Base-by-base conservation (phyloP, 2,113 vertebrate genomes). In the Madoqua kirkii region DNA sequence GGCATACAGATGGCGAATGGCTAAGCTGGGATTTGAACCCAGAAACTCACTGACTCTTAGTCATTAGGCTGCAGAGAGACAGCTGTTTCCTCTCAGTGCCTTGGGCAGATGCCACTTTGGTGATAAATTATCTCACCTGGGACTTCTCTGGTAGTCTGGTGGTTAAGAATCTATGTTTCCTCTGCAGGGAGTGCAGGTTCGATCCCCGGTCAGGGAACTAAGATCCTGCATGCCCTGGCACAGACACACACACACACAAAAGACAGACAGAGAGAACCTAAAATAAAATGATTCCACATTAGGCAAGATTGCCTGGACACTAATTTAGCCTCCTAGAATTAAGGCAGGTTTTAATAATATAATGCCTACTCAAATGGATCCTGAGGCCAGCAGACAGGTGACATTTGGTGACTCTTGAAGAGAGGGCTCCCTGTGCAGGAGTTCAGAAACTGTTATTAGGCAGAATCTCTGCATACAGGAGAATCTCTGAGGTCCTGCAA, bases 391-490 rank as follows among this genome's bases (percentile, higher is more conserved):
- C 87, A 90, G 36, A 86, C 59, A 94, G 27, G 71, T 81, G n/a
- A 90, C 81, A 93, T 60, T 40, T 79, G 78, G 16, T 78, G 96
- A 55, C n/a, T 88, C 14, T 19, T 52, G 19, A 76, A 92, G 91
- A 91, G 91, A 48, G 60, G 55, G 81, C 50, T 96, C 62, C 84
- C 43, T 62, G 48, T 11, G 1, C 17, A 55, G 52, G 33, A 95
- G 40, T 96, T 96, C 64, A 79, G 64, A 92, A 92, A 90, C 84
- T 83, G n/a, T 87, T 93, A 48, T 89, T 60, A 79, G 17, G 48
- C 40, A 81, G 64, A 88, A 85, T 15, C 25, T 94, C 84, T 81
- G 54, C 71, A n/a, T 95, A 92, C 14, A 57, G 84, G 81, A 93
- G 33, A 62, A 93, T 62, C 40, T 74, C 40, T 25, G 48, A 36